A percentile compares a stretch with the other conserved stretches of the same genome.
phyloP scores from a whole-genome alignment of 2,888 invertebrate genomes.

The Chydorus sphaericus region DNA sequence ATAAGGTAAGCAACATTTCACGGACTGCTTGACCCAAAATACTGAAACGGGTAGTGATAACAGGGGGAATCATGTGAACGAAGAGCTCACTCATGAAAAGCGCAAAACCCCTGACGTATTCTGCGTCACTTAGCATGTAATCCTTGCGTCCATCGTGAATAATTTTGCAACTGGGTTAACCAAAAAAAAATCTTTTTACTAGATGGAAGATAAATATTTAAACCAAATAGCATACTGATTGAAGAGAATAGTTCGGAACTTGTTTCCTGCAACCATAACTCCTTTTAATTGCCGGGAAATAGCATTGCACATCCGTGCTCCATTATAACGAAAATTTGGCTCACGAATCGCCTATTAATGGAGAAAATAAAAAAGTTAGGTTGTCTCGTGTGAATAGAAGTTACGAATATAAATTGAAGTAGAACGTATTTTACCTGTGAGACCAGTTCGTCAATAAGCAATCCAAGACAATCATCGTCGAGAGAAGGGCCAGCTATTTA shows the following conservation, averaged over 20 bases:
- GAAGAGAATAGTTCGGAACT: conserved; percentile 24
- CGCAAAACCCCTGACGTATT: conserved; percentile 49
- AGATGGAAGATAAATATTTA: background rate
- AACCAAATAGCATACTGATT: conserved; percentile 4
- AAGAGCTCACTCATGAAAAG: conserved; percentile 75
- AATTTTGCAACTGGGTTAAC: conserved; percentile 25
- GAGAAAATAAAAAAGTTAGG: conserved; percentile 3
- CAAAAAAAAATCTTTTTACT: background rate
- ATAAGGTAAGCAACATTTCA: conserved; percentile 49
- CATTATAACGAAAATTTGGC: conserved; percentile 76
- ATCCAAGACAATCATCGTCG: background rate
- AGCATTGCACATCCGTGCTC: conserved; percentile 64
- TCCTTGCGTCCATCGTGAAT: conserved; percentile 25
- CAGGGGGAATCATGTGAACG: conserved; percentile 28
- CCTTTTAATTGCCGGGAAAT: no score
- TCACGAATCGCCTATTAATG: conserved; percentile 54
- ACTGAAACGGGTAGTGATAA: background rate
- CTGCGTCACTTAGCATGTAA: conserved; percentile 21
- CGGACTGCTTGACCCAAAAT: conserved; percentile 18
- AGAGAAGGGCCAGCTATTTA: conserved; percentile 1
- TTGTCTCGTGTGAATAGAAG: no score
- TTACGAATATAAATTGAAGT: no score
- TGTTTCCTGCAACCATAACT: no score
- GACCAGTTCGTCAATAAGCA: background rate
- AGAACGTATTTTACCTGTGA: background rate